A percentile compares a stretch with the other conserved stretches of the same genome.
phyloP scores from a whole-genome alignment of 2,113 vertebrate genomes.

The Eptatretus burgeri region DNA sequence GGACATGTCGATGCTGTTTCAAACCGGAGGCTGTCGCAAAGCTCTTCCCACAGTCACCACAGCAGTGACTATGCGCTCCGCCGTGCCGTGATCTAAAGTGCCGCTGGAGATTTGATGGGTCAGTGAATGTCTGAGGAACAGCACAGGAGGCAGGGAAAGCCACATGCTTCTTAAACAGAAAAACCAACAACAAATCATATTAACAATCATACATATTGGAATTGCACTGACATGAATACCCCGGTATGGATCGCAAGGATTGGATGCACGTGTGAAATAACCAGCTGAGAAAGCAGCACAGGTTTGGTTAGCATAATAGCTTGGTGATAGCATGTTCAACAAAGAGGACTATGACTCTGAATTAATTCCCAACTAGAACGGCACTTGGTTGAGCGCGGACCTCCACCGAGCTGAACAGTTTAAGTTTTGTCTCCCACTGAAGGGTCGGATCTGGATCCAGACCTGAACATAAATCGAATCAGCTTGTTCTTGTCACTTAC shows the following conservation, averaged over 20 bases:
- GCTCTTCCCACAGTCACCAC: constrained; percentile 94
- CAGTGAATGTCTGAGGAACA: constrained; percentile 99
- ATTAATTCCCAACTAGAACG: too few relatives aligned
- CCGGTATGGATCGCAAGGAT: background rate
- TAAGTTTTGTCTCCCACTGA: too few relatives aligned
- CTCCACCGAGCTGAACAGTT: too few relatives aligned
- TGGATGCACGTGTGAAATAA: too few relatives aligned
- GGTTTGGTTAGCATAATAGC: too few relatives aligned
- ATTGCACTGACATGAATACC: background rate
- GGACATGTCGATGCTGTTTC: constrained; percentile 99
- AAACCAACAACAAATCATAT: constrained; percentile 9
- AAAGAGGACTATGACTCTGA: too few relatives aligned
- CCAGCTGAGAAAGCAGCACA: too few relatives aligned
- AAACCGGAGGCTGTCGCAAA: constrained; percentile 97
- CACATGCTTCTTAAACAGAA: constrained; percentile 12
- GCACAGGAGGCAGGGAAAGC: constrained; percentile 21
- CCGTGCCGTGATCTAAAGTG: constrained; percentile 98
- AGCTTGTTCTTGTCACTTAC: too few relatives aligned
- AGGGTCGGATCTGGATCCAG: too few relatives aligned
- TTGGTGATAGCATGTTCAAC: too few relatives aligned
- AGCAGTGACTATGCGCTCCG: constrained; percentile 78
- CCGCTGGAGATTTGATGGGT: constrained; percentile 99
- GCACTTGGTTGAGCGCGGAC: too few relatives aligned
- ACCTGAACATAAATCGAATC: too few relatives aligned
- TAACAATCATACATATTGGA: constrained; percentile 6